Conservation (phyloP, 37 sponge, comb jelly and placozoan genomes). For the Corticium candelabrum region DNA sequence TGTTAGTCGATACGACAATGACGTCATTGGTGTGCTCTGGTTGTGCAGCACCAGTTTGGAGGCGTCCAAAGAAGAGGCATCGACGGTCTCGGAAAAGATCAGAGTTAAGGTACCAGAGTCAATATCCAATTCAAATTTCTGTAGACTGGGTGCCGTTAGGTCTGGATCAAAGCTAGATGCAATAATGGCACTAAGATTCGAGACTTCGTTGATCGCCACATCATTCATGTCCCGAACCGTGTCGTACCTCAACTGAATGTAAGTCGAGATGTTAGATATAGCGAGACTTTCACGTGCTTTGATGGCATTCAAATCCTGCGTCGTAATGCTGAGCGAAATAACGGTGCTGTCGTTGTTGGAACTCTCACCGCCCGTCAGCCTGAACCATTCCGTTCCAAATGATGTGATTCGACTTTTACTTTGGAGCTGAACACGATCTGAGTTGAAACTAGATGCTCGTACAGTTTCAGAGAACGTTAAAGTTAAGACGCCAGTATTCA, state of each 20-base stretch:
- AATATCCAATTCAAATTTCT: conserved; percentile 54
- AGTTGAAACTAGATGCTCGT: conserved; percentile 29
- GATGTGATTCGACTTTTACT: not conserved
- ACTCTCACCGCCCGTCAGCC: conserved; percentile 26
- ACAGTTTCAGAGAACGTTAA: conserved; percentile 69
- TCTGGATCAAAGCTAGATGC: conserved; percentile 23
- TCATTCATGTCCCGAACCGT: conserved; percentile 44
- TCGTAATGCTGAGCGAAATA: conserved; percentile 26
- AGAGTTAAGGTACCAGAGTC: conserved; percentile 26
- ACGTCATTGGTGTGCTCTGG: not conserved
- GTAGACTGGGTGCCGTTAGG: conserved; percentile 50
- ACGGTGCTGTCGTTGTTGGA: conserved; percentile 33
- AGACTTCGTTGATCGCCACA: conserved; percentile 23
- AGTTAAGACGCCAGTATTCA: conserved; percentile 32
- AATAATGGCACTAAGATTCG: not conserved
- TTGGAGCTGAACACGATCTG: not conserved
- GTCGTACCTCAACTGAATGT: conserved; percentile 28
- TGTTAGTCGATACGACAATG: conserved; percentile 15
- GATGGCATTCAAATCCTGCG: conserved; percentile 45
- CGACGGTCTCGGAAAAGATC: not conserved
- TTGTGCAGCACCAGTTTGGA: not conserved
- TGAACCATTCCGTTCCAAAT: conserved; percentile 7
- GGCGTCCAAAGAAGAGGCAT: not conserved
- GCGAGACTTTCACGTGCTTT: conserved; percentile 28
- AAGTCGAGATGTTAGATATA: conserved; percentile 21